Evolutionary conservation across 2,888 invertebrate species (phyloP).

Genomic region (Fabriciana adippe): DNA sequence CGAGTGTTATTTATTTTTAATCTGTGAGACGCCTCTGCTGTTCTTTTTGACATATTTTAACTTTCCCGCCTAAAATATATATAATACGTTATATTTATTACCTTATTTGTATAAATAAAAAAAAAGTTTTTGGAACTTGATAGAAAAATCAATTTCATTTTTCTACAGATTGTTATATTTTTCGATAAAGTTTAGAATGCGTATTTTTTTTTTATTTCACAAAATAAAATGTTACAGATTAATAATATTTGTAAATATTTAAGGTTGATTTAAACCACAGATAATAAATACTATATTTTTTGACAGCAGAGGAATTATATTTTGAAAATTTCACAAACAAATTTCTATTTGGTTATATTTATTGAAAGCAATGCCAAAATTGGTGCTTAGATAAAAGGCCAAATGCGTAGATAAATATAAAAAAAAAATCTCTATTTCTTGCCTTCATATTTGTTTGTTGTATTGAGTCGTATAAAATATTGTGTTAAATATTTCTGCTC

Average conservation of each 20-base stretch:
- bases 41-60: slow-evolving; percentile 9
- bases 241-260: slow-evolving; percentile 4
- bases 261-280: not conserved
- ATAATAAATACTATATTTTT: slow-evolving; percentile 17
- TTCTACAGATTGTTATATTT: slow-evolving; percentile 12
- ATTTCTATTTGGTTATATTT: slow-evolving; percentile 32
- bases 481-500: too few relatives aligned
- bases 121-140: not conserved
- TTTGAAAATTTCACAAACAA: slow-evolving; percentile 17
- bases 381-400: slow-evolving; percentile 61
- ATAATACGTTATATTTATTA: not conserved
- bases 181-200: slow-evolving; percentile 8
- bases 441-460: slow-evolving; percentile 16
- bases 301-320: slow-evolving; percentile 43
- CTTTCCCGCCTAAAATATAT: slow-evolving; percentile 17
- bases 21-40: slow-evolving; percentile 35
- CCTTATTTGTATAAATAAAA: not conserved
- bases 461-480: slow-evolving; percentile 23
- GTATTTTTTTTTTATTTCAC: not conserved
- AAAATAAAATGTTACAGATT: not conserved
- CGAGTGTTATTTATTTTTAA: slow-evolving; percentile 28
- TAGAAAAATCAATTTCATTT: not conserved
- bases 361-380: slow-evolving; percentile 60
- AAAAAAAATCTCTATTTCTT: slow-evolving; percentile 29
- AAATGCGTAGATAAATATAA: slow-evolving; percentile 42